Base-by-base conservation (phyloP, 2,888 invertebrate genomes). In the Xanthorhoe designata region DNA sequence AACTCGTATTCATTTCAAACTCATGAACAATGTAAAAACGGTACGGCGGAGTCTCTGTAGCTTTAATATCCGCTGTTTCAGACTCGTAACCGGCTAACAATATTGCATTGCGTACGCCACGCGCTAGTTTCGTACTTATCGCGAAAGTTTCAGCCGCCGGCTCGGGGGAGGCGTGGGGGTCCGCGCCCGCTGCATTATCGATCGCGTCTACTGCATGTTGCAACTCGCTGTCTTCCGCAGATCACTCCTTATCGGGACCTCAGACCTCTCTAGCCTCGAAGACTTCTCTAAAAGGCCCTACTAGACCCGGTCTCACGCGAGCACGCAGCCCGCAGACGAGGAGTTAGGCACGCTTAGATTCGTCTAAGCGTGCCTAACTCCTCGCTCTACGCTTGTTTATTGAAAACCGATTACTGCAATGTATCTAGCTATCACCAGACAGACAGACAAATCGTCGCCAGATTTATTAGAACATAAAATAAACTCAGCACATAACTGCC, bases 61-160 rank as follows among this genome's bases (percentile, higher is more conserved):
- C 89, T 90, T 91, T 92, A 91, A 92, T 92, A 91, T 91, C 92
- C 91, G 91, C 88, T 88, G 91, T 91, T 91, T 87, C 88, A 91
- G 88, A 86, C 91, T 91, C 90, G 89, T 89, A 91, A 90, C 90
- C 87, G 87, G 90, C 90, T 91, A 92, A 92, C 92, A 92, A 92
- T 93, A 92, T 93, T 92, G 92, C 91, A 87, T 91, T 92, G 92
- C 92, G 92, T 93, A 91, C 90, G 85, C 87, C 87, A 91, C 92
- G 91, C 92, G 92, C 89, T 92, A 91, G 91, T 92, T 92, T 88
- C 86, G 89, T 91, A 93, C 92, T 92, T 92, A 92, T 92, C 92
- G 90, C 89, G 86, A 92, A 93, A 93, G 86, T 93, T 93, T 91
- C 92, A 91, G 91, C 87, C 85, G 83, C 83, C 88, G 84, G 67